Conservation (phyloP, 2,888 invertebrate genomes). For the Xestia rhomboidea region DNA sequence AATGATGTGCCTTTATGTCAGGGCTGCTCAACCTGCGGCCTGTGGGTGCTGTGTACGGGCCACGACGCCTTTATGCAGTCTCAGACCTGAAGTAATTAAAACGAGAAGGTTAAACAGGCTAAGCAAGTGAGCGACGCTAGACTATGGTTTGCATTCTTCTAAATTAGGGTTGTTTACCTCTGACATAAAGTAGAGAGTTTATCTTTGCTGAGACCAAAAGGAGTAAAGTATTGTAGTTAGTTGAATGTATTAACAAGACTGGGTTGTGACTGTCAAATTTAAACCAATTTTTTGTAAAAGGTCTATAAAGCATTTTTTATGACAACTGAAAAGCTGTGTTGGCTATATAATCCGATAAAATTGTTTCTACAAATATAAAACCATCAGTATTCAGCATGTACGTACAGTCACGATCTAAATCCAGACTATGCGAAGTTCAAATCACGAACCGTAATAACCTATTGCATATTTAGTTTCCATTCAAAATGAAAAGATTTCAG, state of each 20-base stretch:
- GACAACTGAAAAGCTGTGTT: background rate
- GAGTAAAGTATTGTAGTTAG: background rate
- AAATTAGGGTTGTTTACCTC: constrained; percentile 5
- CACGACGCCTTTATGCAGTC: constrained; percentile 14
- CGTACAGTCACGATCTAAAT: constrained; percentile 21
- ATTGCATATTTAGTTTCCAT: constrained; percentile 52
- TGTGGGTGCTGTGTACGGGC: constrained; percentile 10
- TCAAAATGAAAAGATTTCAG: constrained; percentile 20
- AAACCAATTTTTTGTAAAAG: background rate
- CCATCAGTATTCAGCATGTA: constrained; percentile 6
- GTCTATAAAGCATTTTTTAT: background rate
- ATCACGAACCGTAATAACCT: constrained; percentile 42
- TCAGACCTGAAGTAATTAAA: constrained; percentile 30
- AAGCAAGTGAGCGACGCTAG: constrained; percentile 14
- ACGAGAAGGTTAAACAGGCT: constrained; percentile 13
- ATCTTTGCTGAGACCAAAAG: background rate
- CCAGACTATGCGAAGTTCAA: constrained; percentile 25
- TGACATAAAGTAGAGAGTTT: background rate
- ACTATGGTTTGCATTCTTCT: constrained; percentile 8
- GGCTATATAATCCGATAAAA: background rate
- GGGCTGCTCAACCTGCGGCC: constrained; percentile 17
- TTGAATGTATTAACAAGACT: background rate
- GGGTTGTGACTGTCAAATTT: background rate
- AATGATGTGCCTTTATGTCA: constrained; percentile 45
- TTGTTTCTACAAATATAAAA: constrained; percentile 4